Percentiles rank a stretch among this genome's conserved stretches.
These are phyloP conservation scores for Microtus montanus DNA, from an alignment of 2,113 vertebrate genomes.

Conservation along the genomic window DNA sequence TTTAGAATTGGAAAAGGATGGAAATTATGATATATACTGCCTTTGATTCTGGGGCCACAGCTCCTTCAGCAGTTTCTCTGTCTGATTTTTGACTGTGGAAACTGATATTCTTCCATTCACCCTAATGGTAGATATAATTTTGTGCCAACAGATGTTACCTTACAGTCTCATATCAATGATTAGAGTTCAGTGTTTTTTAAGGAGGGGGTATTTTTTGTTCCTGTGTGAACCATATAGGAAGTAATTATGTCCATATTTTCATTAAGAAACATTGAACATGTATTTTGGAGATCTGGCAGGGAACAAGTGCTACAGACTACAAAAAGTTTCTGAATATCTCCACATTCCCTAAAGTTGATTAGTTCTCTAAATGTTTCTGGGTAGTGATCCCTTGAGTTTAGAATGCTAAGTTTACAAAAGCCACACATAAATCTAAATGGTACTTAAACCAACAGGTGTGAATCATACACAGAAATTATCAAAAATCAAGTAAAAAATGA, in stretches of 20 bases:
- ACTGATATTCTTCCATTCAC: neutral
- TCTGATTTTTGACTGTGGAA: neutral
- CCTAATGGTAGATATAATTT: neutral
- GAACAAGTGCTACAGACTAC: neutral
- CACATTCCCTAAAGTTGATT: neutral
- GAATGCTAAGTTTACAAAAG: neutral
- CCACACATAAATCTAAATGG: fast-evolving
- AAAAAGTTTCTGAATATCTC: neutral
- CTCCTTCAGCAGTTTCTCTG: neutral
- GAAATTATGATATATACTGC: neutral
- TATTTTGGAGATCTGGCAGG: no score
- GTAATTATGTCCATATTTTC: neutral
- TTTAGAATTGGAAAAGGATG: neutral
- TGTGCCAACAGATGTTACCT: neutral
- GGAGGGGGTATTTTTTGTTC: neutral
- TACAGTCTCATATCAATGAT: neutral
- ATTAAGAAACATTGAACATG: neutral
- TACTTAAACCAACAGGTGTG: neutral
- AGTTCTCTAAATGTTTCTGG: neutral
- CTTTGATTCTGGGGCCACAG: neutral
- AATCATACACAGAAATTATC: neutral
- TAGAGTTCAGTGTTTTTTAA: neutral
- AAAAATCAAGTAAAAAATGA: neutral
- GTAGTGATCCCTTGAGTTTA: neutral
- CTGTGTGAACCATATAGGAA: neutral